These are phyloP conservation scores for Agrochola lota DNA, from an alignment of 2,888 invertebrate genomes.

Conservation along the genomic window DNA sequence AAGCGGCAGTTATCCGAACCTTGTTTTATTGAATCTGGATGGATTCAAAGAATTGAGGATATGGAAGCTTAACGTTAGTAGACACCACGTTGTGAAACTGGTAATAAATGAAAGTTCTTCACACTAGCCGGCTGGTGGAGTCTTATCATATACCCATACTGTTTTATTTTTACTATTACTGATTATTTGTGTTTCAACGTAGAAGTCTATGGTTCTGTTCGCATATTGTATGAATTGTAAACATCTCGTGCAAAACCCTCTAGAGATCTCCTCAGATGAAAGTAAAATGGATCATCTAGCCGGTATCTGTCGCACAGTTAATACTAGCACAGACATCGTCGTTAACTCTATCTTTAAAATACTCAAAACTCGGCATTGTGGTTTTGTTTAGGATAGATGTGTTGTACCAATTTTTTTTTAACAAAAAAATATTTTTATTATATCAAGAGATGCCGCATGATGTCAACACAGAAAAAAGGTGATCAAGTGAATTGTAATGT, in stretches of 20 bases:
- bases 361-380: too few relatives aligned
- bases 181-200: not conserved
- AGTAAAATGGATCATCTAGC: slow-evolving; percentile 43
- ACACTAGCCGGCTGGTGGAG: not conserved
- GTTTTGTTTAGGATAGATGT: too few relatives aligned
- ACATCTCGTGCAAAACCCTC: not conserved
- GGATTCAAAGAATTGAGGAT: not conserved
- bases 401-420: too few relatives aligned
- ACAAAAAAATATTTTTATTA: too few relatives aligned
- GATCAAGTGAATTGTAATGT: not conserved
- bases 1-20: slow-evolving; percentile 42
- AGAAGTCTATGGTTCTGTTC: not conserved
- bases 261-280: not conserved
- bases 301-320: too few relatives aligned
- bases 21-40: slow-evolving; percentile 42
- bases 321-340: too few relatives aligned
- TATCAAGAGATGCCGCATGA: slow-evolving; percentile 1
- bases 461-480: slow-evolving; percentile 23
- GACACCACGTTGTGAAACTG: not conserved
- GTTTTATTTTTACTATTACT: too few relatives aligned
- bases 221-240: slow-evolving; percentile 32
- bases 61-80: not conserved
- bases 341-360: too few relatives aligned
- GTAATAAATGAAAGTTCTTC: not conserved
- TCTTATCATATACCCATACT: not conserved